Evolutionary conservation across 1,140 invertebrate genomes (phyloP).

Genomic region (Rhyzopertha dominica): DNA sequence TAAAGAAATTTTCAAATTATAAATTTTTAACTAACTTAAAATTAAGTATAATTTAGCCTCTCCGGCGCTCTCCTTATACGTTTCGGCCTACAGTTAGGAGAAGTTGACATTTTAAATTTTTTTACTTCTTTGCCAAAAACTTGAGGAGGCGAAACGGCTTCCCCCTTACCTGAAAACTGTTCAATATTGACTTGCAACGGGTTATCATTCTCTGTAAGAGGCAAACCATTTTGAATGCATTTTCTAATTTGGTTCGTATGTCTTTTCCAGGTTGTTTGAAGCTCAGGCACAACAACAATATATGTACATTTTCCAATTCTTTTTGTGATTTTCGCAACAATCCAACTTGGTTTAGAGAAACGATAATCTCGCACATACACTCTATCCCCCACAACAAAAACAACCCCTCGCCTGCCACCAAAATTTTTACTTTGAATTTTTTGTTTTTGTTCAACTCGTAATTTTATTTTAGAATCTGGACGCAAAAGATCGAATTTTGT

Average conservation of each 20-base stretch:
- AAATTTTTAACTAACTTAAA: too few species aligned
- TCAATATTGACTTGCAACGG: too few species aligned
- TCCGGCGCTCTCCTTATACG: too few species aligned
- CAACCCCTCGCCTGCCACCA: background rate
- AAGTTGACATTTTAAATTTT: too few species aligned
- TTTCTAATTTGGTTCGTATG: slow-evolving; percentile 12
- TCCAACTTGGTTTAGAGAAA: slow-evolving; percentile 8
- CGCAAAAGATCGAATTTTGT: slow-evolving; percentile 18
- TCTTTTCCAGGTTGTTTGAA: slow-evolving; percentile 13
- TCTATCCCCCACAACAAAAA: slow-evolving; percentile 4
- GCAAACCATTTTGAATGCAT: too few species aligned
- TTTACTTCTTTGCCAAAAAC: too few species aligned
- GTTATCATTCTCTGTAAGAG: too few species aligned
- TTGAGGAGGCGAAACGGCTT: too few species aligned
- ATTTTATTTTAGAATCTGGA: slow-evolving; percentile 2
- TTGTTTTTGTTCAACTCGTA: slow-evolving; percentile 1
- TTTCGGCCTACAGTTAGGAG: too few species aligned
- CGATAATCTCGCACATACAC: slow-evolving; percentile 11
- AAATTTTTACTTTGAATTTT: slow-evolving; percentile 5
- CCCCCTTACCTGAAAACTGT: too few species aligned
- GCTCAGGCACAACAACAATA: slow-evolving; percentile 9
- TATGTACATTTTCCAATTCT: slow-evolving; percentile 13
- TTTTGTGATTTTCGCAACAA: slow-evolving; percentile 7
- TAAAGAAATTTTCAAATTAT: too few species aligned
- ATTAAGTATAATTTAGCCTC: too few species aligned